Evolutionary conservation across 2,888 invertebrate species (phyloP), one percentile per base, ranked within the genome.

Genomic region (Polyommatus icarus): DNA sequence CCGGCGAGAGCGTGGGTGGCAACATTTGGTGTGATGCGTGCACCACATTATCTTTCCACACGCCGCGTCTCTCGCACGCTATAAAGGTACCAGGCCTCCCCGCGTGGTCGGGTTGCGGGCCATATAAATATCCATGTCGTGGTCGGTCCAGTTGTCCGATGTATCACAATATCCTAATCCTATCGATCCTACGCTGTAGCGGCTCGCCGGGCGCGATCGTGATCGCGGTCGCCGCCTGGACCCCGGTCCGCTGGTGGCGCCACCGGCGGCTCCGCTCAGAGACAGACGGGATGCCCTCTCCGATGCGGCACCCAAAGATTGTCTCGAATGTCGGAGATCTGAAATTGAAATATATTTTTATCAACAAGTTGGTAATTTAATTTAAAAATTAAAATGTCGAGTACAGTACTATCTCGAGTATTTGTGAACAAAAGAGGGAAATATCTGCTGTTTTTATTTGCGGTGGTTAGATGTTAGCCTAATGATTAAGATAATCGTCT

Each of bases 71-170:
- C 85, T 85, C 83, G 86, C 90, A 81, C 89, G 92, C 94, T 95
- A 97, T 95, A 97, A 96, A 82, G 97, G 98, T 88, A 97, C 97
- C 86, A 98, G 94, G 82, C 97, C 97, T 87, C 97, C 97, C 85
- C 97, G 95, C 78, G 97, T 96, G 76, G 97, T 98, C 80, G 98
- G 97, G 93, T 98, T 98, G 86, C 98, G 96, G 79, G 98, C 97
- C 96, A 98, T 98, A 91, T 98, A 98, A 86, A 98, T 98, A 85
- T 98, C 98, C 97, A 98, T 98, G 88, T 98, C 98, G 90, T 98
- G 98, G 91, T 98, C 98, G 84, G 98, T 98, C 98, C 98, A 98
- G 90, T 97, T 97, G 89, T 98, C 97, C 76, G 97, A 97, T 88
- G 98, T 98, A 88, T 98, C 98, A 89, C 97, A 97, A 90, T 97